These are phyloP conservation scores for Rachycentron canadum DNA, from an alignment of 2,797 vertebrate genomes.

Conservation along the genomic window DNA sequence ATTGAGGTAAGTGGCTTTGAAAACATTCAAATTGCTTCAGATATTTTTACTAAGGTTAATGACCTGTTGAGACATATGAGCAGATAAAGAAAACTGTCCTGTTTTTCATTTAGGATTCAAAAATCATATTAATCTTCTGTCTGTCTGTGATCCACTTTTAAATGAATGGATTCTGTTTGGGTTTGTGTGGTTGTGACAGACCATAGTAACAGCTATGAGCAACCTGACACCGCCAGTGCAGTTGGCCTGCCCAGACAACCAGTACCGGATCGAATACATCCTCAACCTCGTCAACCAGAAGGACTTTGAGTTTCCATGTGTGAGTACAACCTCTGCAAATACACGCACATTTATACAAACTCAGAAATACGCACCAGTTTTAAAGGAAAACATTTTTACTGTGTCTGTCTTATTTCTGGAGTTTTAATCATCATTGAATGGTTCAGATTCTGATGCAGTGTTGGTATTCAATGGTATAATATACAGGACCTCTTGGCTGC, in stretches of 20 bases:
- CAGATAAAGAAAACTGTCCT: not conserved
- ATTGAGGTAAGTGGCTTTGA: constrained; percentile 89
- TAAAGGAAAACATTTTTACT: not conserved
- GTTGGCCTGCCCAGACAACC: constrained; percentile 93
- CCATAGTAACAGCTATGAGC: constrained; percentile 96
- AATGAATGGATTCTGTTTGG: not conserved
- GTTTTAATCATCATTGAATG: not conserved
- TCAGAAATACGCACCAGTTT: not conserved
- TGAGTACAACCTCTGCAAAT: constrained; percentile 80
- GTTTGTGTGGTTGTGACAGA: constrained; percentile 82
- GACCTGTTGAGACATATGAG: not conserved
- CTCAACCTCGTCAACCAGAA: constrained; percentile 94
- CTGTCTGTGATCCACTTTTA: not conserved
- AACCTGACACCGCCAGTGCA: constrained; percentile 94
- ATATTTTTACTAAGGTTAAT: not conserved
- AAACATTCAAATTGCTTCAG: not conserved
- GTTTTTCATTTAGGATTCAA: not conserved
- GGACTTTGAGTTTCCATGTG: constrained; percentile 95
- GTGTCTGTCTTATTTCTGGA: not conserved
- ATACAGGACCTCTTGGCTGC: no score
- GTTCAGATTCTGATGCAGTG: not conserved
- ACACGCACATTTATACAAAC: constrained; percentile 1
- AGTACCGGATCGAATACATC: constrained; percentile 94
- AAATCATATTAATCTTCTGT: not conserved
- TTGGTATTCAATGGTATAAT: no score